phyloP scores from a whole-genome alignment of 1,140 invertebrate genomes.

The Popillia japonica region DNA sequence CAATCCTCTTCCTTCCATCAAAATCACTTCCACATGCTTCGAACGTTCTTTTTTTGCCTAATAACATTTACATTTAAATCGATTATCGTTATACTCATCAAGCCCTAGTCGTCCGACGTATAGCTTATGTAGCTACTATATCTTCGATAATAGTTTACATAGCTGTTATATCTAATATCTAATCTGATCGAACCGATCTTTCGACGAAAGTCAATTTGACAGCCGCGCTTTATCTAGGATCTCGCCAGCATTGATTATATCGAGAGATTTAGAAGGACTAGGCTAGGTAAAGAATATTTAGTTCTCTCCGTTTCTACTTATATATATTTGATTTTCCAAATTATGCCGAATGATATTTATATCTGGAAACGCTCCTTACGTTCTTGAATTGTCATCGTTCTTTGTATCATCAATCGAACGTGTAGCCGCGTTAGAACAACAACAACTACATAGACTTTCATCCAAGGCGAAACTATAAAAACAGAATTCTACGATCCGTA shows the following conservation, averaged over 20 bases:
- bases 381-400: too few relatives aligned
- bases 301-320: too few relatives aligned
- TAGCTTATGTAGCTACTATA: neutral
- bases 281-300: neutral
- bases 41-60: neutral
- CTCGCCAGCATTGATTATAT: neutral
- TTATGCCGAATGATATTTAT: too few relatives aligned
- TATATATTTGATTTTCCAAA: too few relatives aligned
- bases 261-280: neutral
- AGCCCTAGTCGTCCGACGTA: neutral
- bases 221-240: neutral
- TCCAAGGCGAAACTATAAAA: too few relatives aligned
- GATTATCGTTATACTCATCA: neutral
- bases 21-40: too few relatives aligned
- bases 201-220: slow-evolving; percentile 8
- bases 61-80: slow-evolving; percentile 19
- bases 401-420: too few relatives aligned
- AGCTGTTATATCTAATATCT: neutral
- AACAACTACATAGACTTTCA: too few relatives aligned
- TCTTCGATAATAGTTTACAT: neutral
- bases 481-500: neutral
- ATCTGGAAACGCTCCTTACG: too few relatives aligned
- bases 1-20: too few relatives aligned
- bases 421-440: too few relatives aligned
- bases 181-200: neutral